phyloP scores from a whole-genome alignment of 92 coral and sea anemone genomes.

The Porites rus region DNA sequence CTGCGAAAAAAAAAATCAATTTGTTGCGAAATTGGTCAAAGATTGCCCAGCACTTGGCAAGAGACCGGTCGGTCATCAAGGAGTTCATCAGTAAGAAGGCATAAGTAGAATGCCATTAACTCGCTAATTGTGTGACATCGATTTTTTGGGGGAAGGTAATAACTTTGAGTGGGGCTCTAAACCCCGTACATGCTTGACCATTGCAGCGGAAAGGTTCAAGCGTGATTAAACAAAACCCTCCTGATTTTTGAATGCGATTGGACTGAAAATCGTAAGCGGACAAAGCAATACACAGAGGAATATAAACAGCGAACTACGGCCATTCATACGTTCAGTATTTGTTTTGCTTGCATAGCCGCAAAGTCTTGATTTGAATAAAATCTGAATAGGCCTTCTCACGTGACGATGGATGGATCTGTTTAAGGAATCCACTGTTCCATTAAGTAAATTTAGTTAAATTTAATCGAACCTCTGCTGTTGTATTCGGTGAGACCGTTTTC shows the following conservation, averaged over 20 bases:
- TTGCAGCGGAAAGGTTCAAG: slow-evolving; percentile 33
- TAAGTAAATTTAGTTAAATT: slow-evolving; percentile 21
- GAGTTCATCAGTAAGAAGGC: slow-evolving; percentile 36
- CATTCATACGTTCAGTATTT: slow-evolving; percentile 43
- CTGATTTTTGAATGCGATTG: slow-evolving; percentile 15
- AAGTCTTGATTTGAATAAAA: slow-evolving; percentile 47
- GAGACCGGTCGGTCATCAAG: slow-evolving; percentile 27
- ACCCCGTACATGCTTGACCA: slow-evolving; percentile 3
- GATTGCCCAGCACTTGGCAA: slow-evolving; percentile 12
- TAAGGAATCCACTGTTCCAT: slow-evolving; percentile 38
- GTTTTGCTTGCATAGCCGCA: slow-evolving; percentile 43
- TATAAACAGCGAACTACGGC: slow-evolving; percentile 37
- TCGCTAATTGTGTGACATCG: slow-evolving; percentile 60
- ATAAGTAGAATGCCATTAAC: slow-evolving; percentile 55
- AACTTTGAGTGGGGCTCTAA: neutral
- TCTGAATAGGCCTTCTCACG: slow-evolving; percentile 37
- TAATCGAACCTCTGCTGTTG: neutral
- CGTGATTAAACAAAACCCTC: slow-evolving; percentile 21
- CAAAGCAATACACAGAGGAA: slow-evolving; percentile 40
- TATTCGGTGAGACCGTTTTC: slow-evolving; percentile 2
- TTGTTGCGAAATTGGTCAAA: slow-evolving; percentile 22
- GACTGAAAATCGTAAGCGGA: slow-evolving; percentile 30
- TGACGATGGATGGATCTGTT: slow-evolving; percentile 48
- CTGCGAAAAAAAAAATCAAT: neutral
- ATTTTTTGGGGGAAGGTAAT: slow-evolving; percentile 19